Evolutionary conservation across 1,140 invertebrate genomes (phyloP), one percentile per base, ranked within the genome.

Genomic region (Oncopodura yosiiana): DNA sequence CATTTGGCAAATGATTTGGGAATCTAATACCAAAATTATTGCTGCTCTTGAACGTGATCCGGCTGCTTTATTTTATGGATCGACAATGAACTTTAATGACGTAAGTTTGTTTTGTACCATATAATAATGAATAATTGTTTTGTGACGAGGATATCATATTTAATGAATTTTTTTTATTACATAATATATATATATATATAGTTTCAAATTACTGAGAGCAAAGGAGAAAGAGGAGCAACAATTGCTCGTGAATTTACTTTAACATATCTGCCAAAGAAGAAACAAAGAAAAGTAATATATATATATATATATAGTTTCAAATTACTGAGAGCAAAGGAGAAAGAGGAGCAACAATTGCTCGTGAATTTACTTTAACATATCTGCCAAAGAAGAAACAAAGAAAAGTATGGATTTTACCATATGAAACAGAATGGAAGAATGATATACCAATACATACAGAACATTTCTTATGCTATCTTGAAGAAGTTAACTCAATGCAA

Each of bases 1-100:
- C 61, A 84, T 93, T 68, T 94, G 90, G 91, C 82, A 87, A 70
- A 85, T 86, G 74, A 77, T 87, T 32, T 91, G 86, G 86, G 85
- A 90, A 71, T 77, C 82, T 27, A 81, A 87, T 69, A 82, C 86
- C 1, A 79, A 83, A 72, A 66, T 86, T n/a, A 81, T 80, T 8
- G 80, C 79, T 26, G 64, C 73, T 11, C 62, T 68, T 19, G 73
- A 75, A 69, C 70, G 38, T 64, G 69, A 63, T 60, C 71, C 41
- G 70, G 74, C 57, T 72, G 73, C 66, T 64, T 66, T 67, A 59
- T 83, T 81, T 65, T 78, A 80, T 69, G 72, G 76, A 32, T 66
- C 75, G 46, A 69, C 73, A 49, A 67, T 79, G 57, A 66, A 76
- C 67, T 70, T 80, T 66, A 74, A 73, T 30, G 75, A 77, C 56